Evolutionary conservation across 2,797 vertebrate genomes (phyloP), one percentile per base, ranked within the genome.

Genomic region (Onychomys leucogaster): DNA sequence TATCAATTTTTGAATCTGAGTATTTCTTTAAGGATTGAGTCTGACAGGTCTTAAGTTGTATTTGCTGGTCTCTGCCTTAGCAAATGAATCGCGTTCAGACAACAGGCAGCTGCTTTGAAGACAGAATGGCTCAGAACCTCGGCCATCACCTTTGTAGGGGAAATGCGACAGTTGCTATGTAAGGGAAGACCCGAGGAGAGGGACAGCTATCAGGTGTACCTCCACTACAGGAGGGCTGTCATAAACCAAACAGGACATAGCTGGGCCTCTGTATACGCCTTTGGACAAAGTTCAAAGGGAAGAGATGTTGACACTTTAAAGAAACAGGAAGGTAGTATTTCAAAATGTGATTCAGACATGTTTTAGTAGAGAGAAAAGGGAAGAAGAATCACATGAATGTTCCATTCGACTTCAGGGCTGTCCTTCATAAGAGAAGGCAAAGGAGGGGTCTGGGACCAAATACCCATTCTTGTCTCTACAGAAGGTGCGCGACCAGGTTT

Each of bases 211-310:
- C 63, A 73, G 21, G 13, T 59, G 32, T 37, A 23, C 69, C n/a
- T 57, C n/a, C 37, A 17, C 29, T 32, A 37, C 32, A 85, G 55
- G 46, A 23, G 14, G 6, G 23, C 34, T 29, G 41, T 65, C 46
- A 29, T 27, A 76, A 71, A 11, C 23, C 89, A 71, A 49, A 61
- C 29, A 57, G 41, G 65, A 63, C 87, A 81, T 37, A 87, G 82
- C 46, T 49, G 59, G 29, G 9, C n/a, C 46, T 59, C 75, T 61
- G 76, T 12, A 55, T 27, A 13, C 25, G 57, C 11, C 49, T 43
- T n/a, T 77, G 80, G 49, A 46, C 67, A 83, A 90, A 34, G 61
- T 91, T 93, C 71, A 90, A 75, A 89, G 34, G 80, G 41, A 92
- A 23, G 13, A 41, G 43, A 73, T 43, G 43, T 59, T n/a, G 32